These are phyloP conservation scores for Pyrrhosoma nymphula DNA, from an alignment of 2,888 invertebrate genomes.

Conservation along the genomic window DNA sequence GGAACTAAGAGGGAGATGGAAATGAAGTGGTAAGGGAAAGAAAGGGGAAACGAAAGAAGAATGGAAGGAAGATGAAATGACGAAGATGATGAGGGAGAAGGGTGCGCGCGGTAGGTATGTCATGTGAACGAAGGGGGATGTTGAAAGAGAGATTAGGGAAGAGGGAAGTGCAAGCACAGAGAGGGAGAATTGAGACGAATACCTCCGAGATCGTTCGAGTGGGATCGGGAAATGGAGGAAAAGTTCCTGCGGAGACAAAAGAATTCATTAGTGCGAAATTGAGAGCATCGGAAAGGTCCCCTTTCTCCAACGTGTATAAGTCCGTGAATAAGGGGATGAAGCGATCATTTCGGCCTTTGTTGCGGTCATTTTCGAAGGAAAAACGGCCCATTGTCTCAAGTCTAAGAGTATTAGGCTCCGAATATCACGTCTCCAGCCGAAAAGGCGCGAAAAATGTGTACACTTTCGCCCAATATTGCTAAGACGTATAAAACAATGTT, in stretches of 20 bases:
- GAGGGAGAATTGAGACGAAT: background rate
- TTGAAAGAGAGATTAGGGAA: background rate
- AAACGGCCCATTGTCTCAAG: background rate
- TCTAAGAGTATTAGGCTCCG: background rate
- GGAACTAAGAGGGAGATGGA: too few relatives aligned
- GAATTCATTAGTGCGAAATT: slow-evolving; percentile 24
- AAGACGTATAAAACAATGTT: background rate
- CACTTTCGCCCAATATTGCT: background rate
- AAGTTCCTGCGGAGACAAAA: background rate
- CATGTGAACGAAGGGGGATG: background rate
- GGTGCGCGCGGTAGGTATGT: background rate
- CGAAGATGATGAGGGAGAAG: background rate
- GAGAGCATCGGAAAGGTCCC: background rate
- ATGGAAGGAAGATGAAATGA: too few relatives aligned
- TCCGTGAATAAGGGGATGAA: background rate
- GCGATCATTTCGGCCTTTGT: background rate
- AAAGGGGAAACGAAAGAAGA: too few relatives aligned
- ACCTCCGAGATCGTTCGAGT: background rate
- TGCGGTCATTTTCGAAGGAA: background rate
- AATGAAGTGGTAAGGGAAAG: too few relatives aligned
- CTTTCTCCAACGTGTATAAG: background rate
- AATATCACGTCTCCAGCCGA: background rate
- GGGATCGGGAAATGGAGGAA: background rate
- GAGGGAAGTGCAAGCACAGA: background rate
- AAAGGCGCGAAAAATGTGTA: background rate